These are phyloP conservation scores for Cheilosia grossa DNA, from an alignment of 2,888 invertebrate genomes.

Conservation along the genomic window DNA sequence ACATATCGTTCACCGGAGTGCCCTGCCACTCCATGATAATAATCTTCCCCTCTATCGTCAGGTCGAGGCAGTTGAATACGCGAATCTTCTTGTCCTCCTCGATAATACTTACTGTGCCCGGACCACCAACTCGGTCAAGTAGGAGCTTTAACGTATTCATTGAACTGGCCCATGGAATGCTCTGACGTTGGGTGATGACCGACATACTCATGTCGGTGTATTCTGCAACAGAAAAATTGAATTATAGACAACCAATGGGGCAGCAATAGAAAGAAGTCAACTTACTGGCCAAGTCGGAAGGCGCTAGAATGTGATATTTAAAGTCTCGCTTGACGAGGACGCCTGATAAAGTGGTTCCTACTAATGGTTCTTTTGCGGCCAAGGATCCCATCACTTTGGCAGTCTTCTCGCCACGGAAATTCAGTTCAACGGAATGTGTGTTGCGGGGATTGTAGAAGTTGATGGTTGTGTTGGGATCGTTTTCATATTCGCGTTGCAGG, in stretches of 20 bases:
- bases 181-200: slow-evolving; percentile 95
- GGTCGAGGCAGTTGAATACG: slow-evolving; percentile 92
- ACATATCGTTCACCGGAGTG: slow-evolving; percentile 98
- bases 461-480: slow-evolving; percentile 90
- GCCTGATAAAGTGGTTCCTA: slow-evolving; percentile 93
- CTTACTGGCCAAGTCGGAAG: slow-evolving; percentile 92
- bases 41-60: slow-evolving; percentile 91
- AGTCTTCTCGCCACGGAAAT: slow-evolving; percentile 98
- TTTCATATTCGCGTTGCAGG: slow-evolving; percentile 89
- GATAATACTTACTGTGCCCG: slow-evolving; percentile 87
- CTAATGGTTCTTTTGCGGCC: slow-evolving; percentile 91
- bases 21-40: slow-evolving; percentile 97
- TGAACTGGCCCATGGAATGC: slow-evolving; percentile 90
- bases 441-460: slow-evolving; percentile 98
- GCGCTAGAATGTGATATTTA: slow-evolving; percentile 97
- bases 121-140: slow-evolving; percentile 90
- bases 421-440: slow-evolving; percentile 95
- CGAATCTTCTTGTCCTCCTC: slow-evolving; percentile 89
- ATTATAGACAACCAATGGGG: neutral
- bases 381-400: slow-evolving; percentile 98
- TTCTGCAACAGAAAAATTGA: slow-evolving; percentile 81
- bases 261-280: too few relatives aligned
- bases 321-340: slow-evolving; percentile 98
- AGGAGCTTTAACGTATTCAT: slow-evolving; percentile 89
- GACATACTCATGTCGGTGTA: slow-evolving; percentile 98